Evolutionary conservation across 53 echinoderm and acorn worm species (phyloP).

Genomic region (Crossaster papposus): DNA sequence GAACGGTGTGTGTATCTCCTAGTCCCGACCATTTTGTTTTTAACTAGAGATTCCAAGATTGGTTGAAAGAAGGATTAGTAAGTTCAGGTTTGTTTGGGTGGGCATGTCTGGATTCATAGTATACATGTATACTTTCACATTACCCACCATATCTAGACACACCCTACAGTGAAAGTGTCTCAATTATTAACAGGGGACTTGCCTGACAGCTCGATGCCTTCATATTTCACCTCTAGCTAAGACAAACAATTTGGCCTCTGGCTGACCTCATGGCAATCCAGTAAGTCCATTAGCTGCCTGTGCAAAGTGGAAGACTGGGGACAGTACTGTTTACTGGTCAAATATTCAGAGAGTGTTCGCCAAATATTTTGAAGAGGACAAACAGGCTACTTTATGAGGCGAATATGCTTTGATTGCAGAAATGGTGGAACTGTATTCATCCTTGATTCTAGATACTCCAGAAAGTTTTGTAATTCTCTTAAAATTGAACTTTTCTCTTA

Average conservation of each 20-base stretch:
- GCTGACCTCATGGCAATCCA: constrained; percentile 29
- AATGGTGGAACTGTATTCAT: neutral
- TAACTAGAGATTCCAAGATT: neutral
- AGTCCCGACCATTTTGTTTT: no score
- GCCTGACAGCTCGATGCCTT: neutral
- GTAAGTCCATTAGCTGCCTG: neutral
- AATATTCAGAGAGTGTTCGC: neutral
- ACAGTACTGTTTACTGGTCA: neutral
- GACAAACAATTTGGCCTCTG: constrained; percentile 42
- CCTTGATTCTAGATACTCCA: neutral
- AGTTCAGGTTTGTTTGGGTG: neutral
- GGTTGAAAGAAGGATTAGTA: neutral
- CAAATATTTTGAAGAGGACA: neutral
- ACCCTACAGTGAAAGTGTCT: neutral
- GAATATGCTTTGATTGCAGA: neutral
- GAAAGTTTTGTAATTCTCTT: no score
- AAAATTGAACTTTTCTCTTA: no score
- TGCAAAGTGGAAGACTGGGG: neutral
- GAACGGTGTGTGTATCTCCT: neutral
- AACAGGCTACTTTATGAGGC: neutral
- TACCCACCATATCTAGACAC: neutral
- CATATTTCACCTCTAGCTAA: neutral
- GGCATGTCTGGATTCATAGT: no score
- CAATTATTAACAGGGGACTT: no score
- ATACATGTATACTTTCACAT: no score